Base-by-base conservation (phyloP, 2,797 vertebrate species). In the Chloroceryle amazona region DNA sequence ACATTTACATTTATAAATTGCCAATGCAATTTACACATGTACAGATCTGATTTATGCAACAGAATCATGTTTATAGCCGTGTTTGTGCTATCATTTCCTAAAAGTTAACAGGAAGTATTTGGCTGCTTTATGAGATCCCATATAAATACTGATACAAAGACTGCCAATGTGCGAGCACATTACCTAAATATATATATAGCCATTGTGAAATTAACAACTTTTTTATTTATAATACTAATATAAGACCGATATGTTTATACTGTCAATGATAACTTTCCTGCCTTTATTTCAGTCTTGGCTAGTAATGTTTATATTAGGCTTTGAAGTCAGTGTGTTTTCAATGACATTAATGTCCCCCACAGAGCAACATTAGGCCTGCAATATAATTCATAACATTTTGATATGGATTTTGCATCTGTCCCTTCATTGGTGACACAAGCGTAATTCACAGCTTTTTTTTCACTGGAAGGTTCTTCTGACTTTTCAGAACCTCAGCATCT, bases 181-280 rank as follows among this genome's bases (percentile, higher is more conserved):
- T 96, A 52, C 89, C 90, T 95, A 92, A 75, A 95, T 93, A 92
- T 94, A 93, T 95, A 89, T 95, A 92, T 94, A 54, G 72, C 70
- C 62, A 76, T 76, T 96, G 85, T 98, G 97, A 98, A 97, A 96
- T 95, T 97, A 97, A 98, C 96, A 79, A 88, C 72, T 81, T 80
- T 9, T 97, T 96, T 98, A 98, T 98, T 97, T 98, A 97, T 97
- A 95, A 96, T 96, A 93, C 95, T 92, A 96, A 95, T 97, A 88
- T 75, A 89, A 96, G 95, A 97, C 81, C 89, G 96, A 91, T 97
- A 94, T 96, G 94, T 98, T 98, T 97, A 97, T 84, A 89, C 87
- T 95, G 84, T 96, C 94, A 96, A 33, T 41, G 54, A 87, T 97
- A 97, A 96, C 90, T 74, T 96, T 98, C 89, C 51, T 68, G 61